Conservation (phyloP, 2,113 vertebrate species). For the Trogon melanurus region DNA sequence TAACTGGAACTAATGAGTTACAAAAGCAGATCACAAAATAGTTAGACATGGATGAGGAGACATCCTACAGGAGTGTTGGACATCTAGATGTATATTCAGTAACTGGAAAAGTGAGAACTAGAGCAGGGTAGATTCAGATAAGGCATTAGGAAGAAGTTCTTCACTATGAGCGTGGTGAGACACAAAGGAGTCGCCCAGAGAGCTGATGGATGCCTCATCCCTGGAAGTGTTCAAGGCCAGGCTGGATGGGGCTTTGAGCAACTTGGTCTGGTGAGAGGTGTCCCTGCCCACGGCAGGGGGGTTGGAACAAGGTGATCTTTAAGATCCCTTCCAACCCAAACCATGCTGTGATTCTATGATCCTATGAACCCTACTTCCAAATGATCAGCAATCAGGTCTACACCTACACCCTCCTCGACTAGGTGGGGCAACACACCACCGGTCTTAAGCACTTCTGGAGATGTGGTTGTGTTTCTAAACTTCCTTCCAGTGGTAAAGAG, state of each 20-base stretch:
- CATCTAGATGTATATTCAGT: not conserved
- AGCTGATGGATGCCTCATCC: no score
- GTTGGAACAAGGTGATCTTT: no score
- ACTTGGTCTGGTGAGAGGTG: no score
- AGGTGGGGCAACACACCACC: rapidly evolving
- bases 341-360: no score
- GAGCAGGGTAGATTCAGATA: no score
- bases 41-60: not conserved
- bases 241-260: no score
- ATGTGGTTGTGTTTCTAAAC: not conserved
- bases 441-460: not conserved
- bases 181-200: no score
- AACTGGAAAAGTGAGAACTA: not conserved
- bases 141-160: no score
- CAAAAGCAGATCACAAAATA: not conserved
- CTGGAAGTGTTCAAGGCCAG: no score
- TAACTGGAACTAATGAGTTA: not conserved
- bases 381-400: not conserved
- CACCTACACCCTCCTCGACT: not conserved
- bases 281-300: no score
- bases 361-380: not conserved
- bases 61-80: not conserved
- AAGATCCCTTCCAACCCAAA: no score
- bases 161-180: no score
- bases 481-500: not conserved